A percentile compares a stretch with the other conserved stretches of the same genome.
phyloP scores from a whole-genome alignment of 1,140 invertebrate genomes.

The Lasaia peninsularis region DNA sequence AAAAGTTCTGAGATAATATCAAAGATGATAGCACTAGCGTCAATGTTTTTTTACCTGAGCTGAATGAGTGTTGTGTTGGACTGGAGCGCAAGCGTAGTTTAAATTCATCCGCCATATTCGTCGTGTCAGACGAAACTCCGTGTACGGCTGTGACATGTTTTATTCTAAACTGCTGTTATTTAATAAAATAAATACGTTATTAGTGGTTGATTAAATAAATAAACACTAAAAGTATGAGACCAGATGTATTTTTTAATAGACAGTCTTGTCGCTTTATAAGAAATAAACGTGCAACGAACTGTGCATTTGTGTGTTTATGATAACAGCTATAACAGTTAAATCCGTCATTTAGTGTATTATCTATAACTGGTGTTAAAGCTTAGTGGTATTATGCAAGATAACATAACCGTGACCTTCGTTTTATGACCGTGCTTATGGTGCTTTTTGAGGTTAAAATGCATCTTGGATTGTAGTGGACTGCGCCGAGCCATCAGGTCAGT shows the following conservation, averaged over 20 bases:
- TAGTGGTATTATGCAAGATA: conserved; percentile 69
- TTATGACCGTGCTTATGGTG: conserved; percentile 63
- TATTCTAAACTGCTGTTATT: conserved; percentile 66
- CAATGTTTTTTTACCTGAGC: conserved; percentile 44
- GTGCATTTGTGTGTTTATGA: conserved; percentile 75
- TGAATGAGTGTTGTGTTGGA: conserved; percentile 21
- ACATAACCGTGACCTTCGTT: conserved; percentile 71
- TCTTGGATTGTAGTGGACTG: conserved; percentile 70
- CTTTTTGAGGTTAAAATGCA: conserved; percentile 75
- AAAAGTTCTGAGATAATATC: not conserved
- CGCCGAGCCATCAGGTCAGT: conserved; percentile 72
- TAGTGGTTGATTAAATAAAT: conserved; percentile 55
- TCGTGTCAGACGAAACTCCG: conserved; percentile 72
- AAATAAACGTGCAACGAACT: conserved; percentile 72
- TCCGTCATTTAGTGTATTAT: conserved; percentile 65
- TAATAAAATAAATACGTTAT: conserved; percentile 55
- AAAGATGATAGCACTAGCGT: not conserved
- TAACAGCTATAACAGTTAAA: conserved; percentile 70
- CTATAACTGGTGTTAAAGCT: conserved; percentile 54
- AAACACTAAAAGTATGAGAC: conserved; percentile 58
- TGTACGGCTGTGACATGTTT: conserved; percentile 71
- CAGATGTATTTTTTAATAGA: conserved; percentile 49
- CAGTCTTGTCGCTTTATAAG: conserved; percentile 59
- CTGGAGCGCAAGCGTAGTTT: conserved; percentile 67
- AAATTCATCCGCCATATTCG: conserved; percentile 75